These are phyloP conservation scores for Nasonovia ribisnigri DNA, from an alignment of 2,888 invertebrate species.

Conservation along the genomic window DNA sequence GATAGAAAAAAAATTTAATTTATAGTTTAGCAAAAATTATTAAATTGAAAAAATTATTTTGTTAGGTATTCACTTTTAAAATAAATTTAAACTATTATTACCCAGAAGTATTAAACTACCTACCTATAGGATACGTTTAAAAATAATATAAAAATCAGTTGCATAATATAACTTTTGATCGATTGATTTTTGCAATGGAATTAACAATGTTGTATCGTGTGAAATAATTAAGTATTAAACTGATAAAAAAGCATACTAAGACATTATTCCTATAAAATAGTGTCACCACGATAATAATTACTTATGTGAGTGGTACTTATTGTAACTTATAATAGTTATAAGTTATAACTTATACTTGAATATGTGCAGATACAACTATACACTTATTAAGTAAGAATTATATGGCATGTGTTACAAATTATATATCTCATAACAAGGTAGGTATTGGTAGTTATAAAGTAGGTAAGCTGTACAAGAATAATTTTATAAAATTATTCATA, in stretches of 20 bases:
- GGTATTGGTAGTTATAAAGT: background rate
- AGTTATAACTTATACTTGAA: slow-evolving; percentile 32
- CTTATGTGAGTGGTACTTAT: slow-evolving; percentile 1
- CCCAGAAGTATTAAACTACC: background rate
- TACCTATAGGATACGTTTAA: background rate
- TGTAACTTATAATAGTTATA: background rate
- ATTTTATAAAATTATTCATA: background rate
- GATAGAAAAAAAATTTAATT: background rate
- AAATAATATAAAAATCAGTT: background rate
- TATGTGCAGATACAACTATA: background rate
- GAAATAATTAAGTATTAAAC: slow-evolving; percentile 26
- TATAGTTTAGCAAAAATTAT: background rate
- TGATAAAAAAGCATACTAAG: background rate
- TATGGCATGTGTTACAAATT: background rate
- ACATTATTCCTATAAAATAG: slow-evolving; percentile 38
- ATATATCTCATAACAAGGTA: background rate
- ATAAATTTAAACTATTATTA: background rate
- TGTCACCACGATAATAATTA: slow-evolving; percentile 26
- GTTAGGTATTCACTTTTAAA: background rate
- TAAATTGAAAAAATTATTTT: background rate
- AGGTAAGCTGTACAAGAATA: background rate
- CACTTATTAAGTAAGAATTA: background rate
- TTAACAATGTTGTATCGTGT: slow-evolving; percentile 20
- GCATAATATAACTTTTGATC: background rate
- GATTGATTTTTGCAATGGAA: background rate